Percentiles rank a stretch among this genome's conserved stretches.
These are phyloP conservation scores for Bombyx mandarina DNA, from an alignment of 1,140 invertebrate species.

Conservation along the genomic window DNA sequence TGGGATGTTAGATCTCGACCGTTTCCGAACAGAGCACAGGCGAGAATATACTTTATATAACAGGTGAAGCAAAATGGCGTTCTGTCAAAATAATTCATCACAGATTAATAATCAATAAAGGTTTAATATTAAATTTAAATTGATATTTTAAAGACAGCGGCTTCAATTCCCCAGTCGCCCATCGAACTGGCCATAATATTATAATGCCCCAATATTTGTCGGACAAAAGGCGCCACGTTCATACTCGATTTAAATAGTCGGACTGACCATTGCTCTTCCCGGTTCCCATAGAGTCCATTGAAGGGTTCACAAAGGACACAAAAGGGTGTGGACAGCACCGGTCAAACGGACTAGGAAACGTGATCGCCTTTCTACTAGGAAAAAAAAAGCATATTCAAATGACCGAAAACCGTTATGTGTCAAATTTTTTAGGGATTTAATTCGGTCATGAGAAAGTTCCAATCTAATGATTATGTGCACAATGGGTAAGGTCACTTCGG, in stretches of 20 bases:
- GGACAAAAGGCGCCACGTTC: constrained; percentile 1
- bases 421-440: constrained; percentile 28
- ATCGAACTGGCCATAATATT: too few species aligned
- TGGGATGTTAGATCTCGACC: too few species aligned
- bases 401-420: constrained; percentile 49
- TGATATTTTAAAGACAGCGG: too few species aligned
- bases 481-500: too few species aligned
- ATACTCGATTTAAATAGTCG: constrained; percentile 1
- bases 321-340: constrained; percentile 66
- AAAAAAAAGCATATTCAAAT: not conserved
- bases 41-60: too few species aligned
- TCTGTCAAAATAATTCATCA: too few species aligned
- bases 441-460: constrained; percentile 53
- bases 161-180: too few species aligned
- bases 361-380: constrained; percentile 1
- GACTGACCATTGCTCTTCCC: constrained; percentile 35
- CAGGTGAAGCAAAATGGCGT: too few species aligned
- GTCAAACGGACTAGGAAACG: constrained; percentile 52
- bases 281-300: constrained; percentile 53
- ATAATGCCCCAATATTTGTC: too few species aligned
- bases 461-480: not conserved
- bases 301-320: constrained; percentile 59
- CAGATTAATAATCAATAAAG: too few species aligned
- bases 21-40: too few species aligned
- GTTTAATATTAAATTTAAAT: too few species aligned